These are phyloP conservation scores for Eretmocerus hayati DNA, from an alignment of 2,888 invertebrate genomes.

Conservation along the genomic window DNA sequence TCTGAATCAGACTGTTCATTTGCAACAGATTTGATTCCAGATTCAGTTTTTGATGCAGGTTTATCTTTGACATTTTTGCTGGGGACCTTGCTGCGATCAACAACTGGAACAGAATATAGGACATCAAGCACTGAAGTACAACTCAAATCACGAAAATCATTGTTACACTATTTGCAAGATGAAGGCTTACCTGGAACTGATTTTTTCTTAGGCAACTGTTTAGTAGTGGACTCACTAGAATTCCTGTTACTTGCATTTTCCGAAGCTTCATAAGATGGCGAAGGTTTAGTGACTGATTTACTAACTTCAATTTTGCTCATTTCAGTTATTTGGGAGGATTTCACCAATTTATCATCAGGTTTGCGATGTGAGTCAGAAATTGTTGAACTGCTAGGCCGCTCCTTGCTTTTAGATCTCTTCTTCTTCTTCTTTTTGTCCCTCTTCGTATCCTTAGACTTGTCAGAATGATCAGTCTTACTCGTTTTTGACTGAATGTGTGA, in stretches of 20 bases:
- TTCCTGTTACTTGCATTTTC: not conserved
- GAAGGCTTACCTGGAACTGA: slow-evolving; percentile 8
- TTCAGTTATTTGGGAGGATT: no score
- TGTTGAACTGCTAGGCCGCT: not conserved
- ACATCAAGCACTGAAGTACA: not conserved
- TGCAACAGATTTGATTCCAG: not conserved
- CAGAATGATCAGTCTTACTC: no score
- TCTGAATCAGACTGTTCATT: slow-evolving; percentile 7
- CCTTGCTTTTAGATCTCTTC: slow-evolving; percentile 6
- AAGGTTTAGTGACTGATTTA: no score
- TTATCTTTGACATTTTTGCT: not conserved
- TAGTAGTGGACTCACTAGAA: slow-evolving; percentile 2
- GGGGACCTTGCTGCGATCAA: not conserved
- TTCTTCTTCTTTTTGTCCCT: slow-evolving; percentile 12
- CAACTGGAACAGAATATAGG: not conserved
- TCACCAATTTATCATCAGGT: slow-evolving; percentile 1
- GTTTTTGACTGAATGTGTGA: no score
- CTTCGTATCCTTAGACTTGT: slow-evolving; percentile 10
- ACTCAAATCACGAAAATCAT: no score
- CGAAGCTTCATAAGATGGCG: not conserved
- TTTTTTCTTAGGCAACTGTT: slow-evolving; percentile 4
- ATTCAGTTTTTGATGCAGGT: not conserved
- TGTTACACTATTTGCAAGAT: no score
- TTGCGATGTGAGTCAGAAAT: slow-evolving; percentile 5
- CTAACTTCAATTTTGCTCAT: not conserved